Conservation (phyloP, 2,888 invertebrate genomes). For the Cantharis rustica region DNA sequence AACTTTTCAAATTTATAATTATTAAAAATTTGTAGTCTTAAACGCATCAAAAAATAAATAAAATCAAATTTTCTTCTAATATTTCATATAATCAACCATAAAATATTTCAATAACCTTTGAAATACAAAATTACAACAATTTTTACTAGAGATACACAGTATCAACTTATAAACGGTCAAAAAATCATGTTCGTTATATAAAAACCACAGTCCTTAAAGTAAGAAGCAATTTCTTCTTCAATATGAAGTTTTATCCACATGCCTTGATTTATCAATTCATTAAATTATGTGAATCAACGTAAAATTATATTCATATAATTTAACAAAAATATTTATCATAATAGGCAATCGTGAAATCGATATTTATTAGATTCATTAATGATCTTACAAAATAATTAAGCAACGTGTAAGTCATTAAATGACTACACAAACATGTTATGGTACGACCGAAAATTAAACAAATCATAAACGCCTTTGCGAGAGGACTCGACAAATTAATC, state of each 20-base stretch:
- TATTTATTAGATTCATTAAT: slow-evolving; percentile 2
- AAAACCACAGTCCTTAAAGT: slow-evolving; percentile 29
- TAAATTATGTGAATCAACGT: slow-evolving; percentile 6
- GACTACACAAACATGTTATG: neutral
- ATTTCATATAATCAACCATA: neutral
- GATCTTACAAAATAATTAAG: neutral
- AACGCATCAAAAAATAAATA: neutral
- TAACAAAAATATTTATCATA: neutral
- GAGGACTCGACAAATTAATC: neutral
- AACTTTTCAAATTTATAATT: neutral
- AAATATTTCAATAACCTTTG: slow-evolving; percentile 17
- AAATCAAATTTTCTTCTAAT: neutral
- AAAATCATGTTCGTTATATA: slow-evolving; percentile 29
- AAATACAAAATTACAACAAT: slow-evolving; percentile 56
- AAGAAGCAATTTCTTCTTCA: slow-evolving; percentile 29
- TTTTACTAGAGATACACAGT: slow-evolving; percentile 59
- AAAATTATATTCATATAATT: neutral
- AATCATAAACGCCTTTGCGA: neutral
- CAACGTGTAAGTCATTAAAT: neutral
- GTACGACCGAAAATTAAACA: neutral
- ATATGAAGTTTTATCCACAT: slow-evolving; percentile 30
- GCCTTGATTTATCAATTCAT: slow-evolving; percentile 10
- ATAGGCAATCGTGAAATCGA: neutral
- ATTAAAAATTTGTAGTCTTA: neutral
- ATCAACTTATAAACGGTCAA: slow-evolving; percentile 49